A percentile compares a stretch with the other conserved stretches of the same genome.
Conservation (phyloP, 2,888 invertebrate genomes). For the Mythimna vitellina region DNA sequence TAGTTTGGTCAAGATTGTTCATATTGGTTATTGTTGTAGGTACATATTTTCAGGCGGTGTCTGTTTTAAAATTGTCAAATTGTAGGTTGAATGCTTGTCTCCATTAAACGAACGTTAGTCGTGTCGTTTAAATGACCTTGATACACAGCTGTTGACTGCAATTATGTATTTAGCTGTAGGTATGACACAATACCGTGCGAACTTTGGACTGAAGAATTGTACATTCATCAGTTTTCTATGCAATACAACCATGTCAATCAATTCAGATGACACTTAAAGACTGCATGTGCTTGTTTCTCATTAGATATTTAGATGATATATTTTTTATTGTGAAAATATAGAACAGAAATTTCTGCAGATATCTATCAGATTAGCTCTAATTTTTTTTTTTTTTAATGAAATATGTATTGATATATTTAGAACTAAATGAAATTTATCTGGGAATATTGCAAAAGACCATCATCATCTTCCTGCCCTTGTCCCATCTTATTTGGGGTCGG, state of each 20-base stretch:
- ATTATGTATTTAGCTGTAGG: conserved; percentile 19
- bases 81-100: neutral
- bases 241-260: neutral
- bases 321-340: neutral
- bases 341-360: neutral
- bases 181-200: conserved; percentile 1
- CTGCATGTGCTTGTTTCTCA: neutral
- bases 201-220: conserved; percentile 36
- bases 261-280: neutral
- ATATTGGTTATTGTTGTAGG: neutral
- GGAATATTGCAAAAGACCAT: neutral
- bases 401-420: too few species aligned
- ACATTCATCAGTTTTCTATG: neutral
- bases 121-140: conserved; percentile 32
- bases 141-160: conserved; percentile 25
- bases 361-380: too few species aligned
- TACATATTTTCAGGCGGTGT: neutral
- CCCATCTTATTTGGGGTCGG: too few species aligned
- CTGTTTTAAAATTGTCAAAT: neutral
- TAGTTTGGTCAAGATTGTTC: neutral
- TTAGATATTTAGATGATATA: too few species aligned
- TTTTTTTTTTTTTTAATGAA: too few species aligned
- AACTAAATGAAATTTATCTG: neutral
- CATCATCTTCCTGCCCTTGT: too few species aligned
- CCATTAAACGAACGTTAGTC: neutral